These are phyloP conservation scores for Eristalis intricaria DNA, from an alignment of 2,888 invertebrate genomes.

Conservation along the genomic window DNA sequence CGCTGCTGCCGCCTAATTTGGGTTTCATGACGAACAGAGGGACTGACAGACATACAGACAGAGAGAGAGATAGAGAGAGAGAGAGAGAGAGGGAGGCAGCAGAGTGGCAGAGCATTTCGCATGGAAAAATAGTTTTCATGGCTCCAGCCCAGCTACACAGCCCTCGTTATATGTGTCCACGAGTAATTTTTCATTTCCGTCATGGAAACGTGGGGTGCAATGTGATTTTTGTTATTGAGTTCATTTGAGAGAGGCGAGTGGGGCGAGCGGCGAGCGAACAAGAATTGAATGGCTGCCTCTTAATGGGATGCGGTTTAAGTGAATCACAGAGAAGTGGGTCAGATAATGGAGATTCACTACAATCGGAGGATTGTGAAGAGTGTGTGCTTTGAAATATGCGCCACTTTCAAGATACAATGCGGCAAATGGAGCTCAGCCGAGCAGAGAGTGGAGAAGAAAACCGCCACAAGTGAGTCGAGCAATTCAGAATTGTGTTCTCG, in stretches of 20 bases:
- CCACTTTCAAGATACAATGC: not conserved
- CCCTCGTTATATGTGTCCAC: not conserved
- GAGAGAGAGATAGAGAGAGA: too few relatives aligned
- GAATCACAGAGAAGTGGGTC: constrained; percentile 57
- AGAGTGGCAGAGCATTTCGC: not conserved
- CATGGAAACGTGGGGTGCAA: not conserved
- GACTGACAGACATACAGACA: too few relatives aligned
- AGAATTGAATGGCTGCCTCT: not conserved
- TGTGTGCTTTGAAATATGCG: not conserved
- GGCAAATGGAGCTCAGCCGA: too few relatives aligned
- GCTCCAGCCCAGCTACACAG: not conserved
- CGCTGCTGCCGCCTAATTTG: constrained; percentile 31
- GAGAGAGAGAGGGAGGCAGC: too few relatives aligned
- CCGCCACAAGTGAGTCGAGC: not conserved
- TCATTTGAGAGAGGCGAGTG: not conserved
- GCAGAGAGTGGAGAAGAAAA: too few relatives aligned
- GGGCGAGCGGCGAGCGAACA: not conserved
- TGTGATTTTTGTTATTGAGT: not conserved
- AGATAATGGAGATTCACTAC: constrained; percentile 10
- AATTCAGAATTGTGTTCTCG: too few relatives aligned
- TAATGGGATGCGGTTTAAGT: constrained; percentile 45
- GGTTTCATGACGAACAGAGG: not conserved
- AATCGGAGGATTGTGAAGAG: not conserved
- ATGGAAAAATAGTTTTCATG: not conserved
- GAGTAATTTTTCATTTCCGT: constrained; percentile 27